These are phyloP conservation scores for Patagioenas fasciata DNA, from an alignment of 2,113 vertebrate species.

Conservation along the genomic window DNA sequence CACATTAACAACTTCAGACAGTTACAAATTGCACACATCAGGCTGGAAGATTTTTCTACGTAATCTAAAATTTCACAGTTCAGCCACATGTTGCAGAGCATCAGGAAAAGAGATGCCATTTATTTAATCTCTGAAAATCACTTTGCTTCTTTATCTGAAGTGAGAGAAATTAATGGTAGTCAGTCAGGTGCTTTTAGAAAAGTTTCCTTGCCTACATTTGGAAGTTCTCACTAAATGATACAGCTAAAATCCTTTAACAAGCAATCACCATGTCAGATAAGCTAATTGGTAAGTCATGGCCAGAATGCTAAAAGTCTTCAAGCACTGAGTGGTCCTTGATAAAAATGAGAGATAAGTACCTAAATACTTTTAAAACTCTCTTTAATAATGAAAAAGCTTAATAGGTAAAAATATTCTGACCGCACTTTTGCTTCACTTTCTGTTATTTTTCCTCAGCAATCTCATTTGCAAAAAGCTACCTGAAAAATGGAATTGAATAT, in stretches of 20 bases:
- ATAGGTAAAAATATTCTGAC: not conserved
- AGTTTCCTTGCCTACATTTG: not conserved
- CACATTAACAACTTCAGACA: conserved; percentile 9
- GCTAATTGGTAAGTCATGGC: not conserved
- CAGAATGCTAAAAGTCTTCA: not conserved
- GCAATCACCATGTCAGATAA: not conserved
- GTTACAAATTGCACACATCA: not conserved
- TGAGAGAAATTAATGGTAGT: not conserved
- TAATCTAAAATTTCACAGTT: conserved; percentile 8
- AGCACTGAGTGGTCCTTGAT: not conserved
- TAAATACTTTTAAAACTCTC: not conserved
- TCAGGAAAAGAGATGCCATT: not conserved
- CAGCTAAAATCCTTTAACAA: not conserved
- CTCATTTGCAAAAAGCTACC: not conserved
- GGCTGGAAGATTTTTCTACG: not conserved
- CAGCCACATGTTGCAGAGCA: not conserved
- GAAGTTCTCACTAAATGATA: not conserved
- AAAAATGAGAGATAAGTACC: not conserved
- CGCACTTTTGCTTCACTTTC: not conserved
- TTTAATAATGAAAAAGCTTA: not conserved
- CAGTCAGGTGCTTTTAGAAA: not conserved
- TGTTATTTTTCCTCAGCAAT: not conserved
- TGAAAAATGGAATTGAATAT: not conserved
- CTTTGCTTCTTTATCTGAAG: not conserved
- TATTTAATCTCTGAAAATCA: not conserved